Percentiles rank a stretch among this genome's conserved stretches.
phyloP scores from a whole-genome alignment of 37 sponge, comb jelly and placozoan genomes.

The Diacarnus erythraeanus region DNA sequence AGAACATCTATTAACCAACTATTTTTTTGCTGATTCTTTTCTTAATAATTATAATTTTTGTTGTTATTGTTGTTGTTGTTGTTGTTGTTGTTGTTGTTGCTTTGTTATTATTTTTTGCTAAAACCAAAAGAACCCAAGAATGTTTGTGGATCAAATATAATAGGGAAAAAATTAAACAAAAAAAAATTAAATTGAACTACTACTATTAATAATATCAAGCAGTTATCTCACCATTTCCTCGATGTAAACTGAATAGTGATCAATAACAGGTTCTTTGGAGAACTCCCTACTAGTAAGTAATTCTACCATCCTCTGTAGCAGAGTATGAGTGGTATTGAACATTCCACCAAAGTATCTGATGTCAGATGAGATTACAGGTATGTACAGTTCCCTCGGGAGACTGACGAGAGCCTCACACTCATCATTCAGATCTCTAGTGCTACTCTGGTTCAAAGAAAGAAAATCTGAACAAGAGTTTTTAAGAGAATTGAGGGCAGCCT shows the following conservation, averaged over 20 bases:
- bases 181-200: background rate
- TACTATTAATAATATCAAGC: no score
- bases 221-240: constrained; percentile 4
- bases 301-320: background rate
- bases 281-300: background rate
- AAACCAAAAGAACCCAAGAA: background rate
- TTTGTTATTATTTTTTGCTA: no score
- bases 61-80: no score
- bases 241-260: background rate
- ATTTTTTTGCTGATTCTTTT: no score
- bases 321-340: background rate
- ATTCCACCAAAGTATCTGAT: background rate
- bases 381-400: background rate
- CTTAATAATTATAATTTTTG: no score
- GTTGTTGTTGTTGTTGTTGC: no score
- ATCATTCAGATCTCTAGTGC: background rate
- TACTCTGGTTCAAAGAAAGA: background rate
- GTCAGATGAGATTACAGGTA: background rate
- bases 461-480: background rate
- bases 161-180: background rate
- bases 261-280: background rate
- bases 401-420: background rate
- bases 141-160: background rate
- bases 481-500: background rate
- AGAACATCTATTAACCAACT: no score